Conservation (phyloP, 2,888 invertebrate species). For the Agrotis ipsilon region DNA sequence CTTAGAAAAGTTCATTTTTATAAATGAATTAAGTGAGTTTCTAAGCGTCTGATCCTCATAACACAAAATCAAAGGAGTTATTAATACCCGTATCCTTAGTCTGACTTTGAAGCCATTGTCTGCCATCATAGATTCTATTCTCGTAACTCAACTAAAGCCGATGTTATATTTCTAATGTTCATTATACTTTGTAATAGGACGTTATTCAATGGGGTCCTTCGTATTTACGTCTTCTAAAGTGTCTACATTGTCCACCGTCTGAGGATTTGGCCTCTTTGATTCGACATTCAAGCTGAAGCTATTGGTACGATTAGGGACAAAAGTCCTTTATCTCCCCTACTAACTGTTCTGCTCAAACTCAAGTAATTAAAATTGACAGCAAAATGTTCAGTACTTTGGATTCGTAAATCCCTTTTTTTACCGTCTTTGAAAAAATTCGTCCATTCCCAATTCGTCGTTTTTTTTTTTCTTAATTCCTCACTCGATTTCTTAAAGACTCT, state of each 20-base stretch:
- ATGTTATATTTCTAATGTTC: conserved; percentile 18
- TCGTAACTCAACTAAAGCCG: conserved; percentile 10
- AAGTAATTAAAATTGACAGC: too few relatives aligned
- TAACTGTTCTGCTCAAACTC: too few relatives aligned
- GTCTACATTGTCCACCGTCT: neutral
- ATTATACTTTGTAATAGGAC: conserved; percentile 15
- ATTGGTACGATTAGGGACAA: neutral
- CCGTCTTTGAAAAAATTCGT: too few relatives aligned
- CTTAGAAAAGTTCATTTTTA: neutral
- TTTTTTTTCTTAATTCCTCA: too few relatives aligned
- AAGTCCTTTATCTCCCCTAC: neutral
- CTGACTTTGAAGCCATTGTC: conserved; percentile 1
- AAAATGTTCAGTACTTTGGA: too few relatives aligned
- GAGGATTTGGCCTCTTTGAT: conserved; percentile 13
- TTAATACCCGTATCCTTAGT: neutral
- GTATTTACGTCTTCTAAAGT: neutral
- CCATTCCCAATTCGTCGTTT: too few relatives aligned
- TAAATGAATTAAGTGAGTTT: neutral
- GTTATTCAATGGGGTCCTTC: conserved; percentile 9
- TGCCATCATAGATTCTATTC: conserved; percentile 18
- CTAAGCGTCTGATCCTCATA: neutral
- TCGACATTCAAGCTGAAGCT: conserved; percentile 4
- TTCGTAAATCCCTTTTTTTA: too few relatives aligned
- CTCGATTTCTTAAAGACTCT: too few relatives aligned
- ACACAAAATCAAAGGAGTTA: neutral